Base-by-base conservation (phyloP, 2,888 invertebrate genomes). In the Galerucella calmariensis region DNA sequence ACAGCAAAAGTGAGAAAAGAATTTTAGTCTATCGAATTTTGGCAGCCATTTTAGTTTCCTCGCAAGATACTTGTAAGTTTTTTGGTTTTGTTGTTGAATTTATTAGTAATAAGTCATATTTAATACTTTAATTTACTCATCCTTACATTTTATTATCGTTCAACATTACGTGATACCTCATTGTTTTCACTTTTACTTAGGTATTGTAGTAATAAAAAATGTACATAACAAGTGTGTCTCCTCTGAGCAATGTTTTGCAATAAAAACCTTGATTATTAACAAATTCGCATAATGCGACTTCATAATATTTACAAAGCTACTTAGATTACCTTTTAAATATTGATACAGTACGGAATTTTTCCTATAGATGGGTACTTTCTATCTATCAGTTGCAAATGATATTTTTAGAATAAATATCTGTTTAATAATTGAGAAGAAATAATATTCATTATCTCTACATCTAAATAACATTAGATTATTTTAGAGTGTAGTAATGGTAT, bases 51-150 rank as follows among this genome's bases (percentile, higher is more conserved):
- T 79, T 78, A 77, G 77, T 78, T 81, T 79, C 79, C 76, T 78
- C 72, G 77, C 75, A 73, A 80, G 79, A 79, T 81, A 79, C 80
- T 78, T 80, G 81, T 82, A 81, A 82, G 81, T 82, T 82, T 82
- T 80, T 77, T 68, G 10, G 41, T 73, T 73, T 74, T 73, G 44
- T 75, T 74, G 59, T 62, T 72, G 14, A 41, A 16, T 56, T 53
- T 56, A 58, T 10, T 46, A 35, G 16, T 68, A 6, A 44, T 41
- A 41, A 24, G 46, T 6, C 48, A 9, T 67, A 35, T 46, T 66
- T 62, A n/a, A 44, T 44, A 59, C 46, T 44, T 11, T 65, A 46
- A 44, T 44, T 20, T 16, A 46, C 16, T 6, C n/a, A 44, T 44
- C 16, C 16, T 20, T 65, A 8, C 16, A 46, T 46, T 65, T 46